Base-by-base conservation (phyloP, 2,113 vertebrate species). In the Addax nasomaculatus region DNA sequence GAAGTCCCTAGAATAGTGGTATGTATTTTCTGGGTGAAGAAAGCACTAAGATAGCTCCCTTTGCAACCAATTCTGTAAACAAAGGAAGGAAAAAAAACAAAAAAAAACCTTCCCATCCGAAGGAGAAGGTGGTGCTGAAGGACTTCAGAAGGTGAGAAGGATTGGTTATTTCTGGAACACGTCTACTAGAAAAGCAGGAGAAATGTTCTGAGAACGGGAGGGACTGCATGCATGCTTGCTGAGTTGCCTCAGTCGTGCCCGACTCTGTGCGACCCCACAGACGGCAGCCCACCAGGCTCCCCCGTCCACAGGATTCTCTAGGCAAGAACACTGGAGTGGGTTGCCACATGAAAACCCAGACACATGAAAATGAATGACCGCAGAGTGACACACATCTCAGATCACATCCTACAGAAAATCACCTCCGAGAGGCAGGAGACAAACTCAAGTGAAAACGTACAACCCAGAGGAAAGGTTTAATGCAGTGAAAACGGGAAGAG, bases 221-320 rank as follows among this genome's bases (percentile, higher is more conserved):
- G 1, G 2, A 23, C 21, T 2, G 0, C 10, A 5, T 2, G 64
- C 17, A 36, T 2, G 17, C 17, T 36, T 5, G 64, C 9, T 5
- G 21, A 70, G 9, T 21, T 0, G 4, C 17, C 36, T 36, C 64
- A 36, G 17, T 36, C 2, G 4, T 11, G n/a, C 21, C n/a, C 5
- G 1, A 21, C 64, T 36, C 64, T 36, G 64, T 1, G 64, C 19
- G 2, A 70, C n/a, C 9, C 64, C 9, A 11, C 0, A 70, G n/a
- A 70, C 4, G 2, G 64, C 64, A 70, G 64, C 64, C 64, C 17
- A 11, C 17, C n/a, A 36, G 64, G 64, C 9, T 70, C n/a, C 64
- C n/a, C n/a, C 2, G 64, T 11, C 17, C 9, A 21, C n/a, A 5
- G n/a, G n/a, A 21, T 21, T 21, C 64, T 70, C 64, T 5, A 70